phyloP scores from a whole-genome alignment of 1,140 invertebrate genomes.

The Leucophenga varia region DNA sequence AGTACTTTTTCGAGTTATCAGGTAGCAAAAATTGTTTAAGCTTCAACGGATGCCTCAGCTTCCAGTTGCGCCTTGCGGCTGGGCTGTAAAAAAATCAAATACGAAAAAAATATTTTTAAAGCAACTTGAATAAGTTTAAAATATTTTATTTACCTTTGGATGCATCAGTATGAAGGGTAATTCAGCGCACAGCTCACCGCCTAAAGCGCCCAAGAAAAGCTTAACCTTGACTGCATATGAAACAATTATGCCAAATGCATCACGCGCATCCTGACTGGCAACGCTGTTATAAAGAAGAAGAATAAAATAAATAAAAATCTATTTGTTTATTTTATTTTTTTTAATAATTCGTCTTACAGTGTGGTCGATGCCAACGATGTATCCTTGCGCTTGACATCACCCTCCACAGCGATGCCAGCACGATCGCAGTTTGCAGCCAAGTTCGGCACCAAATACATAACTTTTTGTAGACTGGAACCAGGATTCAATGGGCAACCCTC shows the following conservation, averaged over 20 bases:
- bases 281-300: slow-evolving; percentile 61
- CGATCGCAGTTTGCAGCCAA: slow-evolving; percentile 82
- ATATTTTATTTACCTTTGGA: slow-evolving; percentile 68
- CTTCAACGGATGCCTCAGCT: slow-evolving; percentile 35
- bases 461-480: slow-evolving; percentile 89
- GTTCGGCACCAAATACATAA: slow-evolving; percentile 82
- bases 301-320: slow-evolving; percentile 1
- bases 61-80: slow-evolving; percentile 48
- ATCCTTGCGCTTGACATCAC: slow-evolving; percentile 80
- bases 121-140: background rate
- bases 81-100: slow-evolving; percentile 21
- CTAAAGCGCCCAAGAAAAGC: slow-evolving; percentile 89
- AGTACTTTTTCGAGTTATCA: slow-evolving; percentile 41
- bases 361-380: slow-evolving; percentile 95
- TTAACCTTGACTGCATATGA: slow-evolving; percentile 94
- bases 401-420: slow-evolving; percentile 92
- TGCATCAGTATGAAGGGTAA: slow-evolving; percentile 97
- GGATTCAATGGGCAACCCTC: slow-evolving; percentile 89
- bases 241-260: slow-evolving; percentile 87
- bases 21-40: slow-evolving; percentile 18
- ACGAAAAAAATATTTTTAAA: background rate
- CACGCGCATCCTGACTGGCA: slow-evolving; percentile 76
- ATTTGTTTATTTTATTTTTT: background rate
- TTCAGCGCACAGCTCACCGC: slow-evolving; percentile 92
- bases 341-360: slow-evolving; percentile 65